These are phyloP conservation scores for Gambusia affinis DNA, from an alignment of 2,113 vertebrate genomes.

Conservation along the genomic window DNA sequence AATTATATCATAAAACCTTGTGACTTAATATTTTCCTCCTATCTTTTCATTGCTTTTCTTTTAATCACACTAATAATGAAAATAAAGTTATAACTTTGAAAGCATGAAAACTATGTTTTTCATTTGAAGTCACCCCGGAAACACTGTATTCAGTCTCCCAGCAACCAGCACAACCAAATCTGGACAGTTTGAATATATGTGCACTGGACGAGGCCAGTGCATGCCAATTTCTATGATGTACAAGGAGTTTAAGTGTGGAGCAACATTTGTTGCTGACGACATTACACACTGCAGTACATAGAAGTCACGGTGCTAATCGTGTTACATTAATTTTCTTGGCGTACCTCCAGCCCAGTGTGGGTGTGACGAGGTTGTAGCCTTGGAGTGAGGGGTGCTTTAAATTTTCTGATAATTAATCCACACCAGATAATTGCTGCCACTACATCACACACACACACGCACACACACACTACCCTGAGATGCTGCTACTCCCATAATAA, in stretches of 20 bases:
- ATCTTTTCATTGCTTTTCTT: no score
- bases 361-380: not conserved
- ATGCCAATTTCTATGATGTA: not conserved
- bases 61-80: no score
- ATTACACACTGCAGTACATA: no score
- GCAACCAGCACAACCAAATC: not conserved
- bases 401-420: not conserved
- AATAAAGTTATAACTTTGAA: not conserved
- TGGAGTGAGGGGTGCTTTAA: not conserved
- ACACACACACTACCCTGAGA: not conserved
- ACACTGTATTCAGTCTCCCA: not conserved
- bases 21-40: not conserved
- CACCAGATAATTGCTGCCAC: not conserved
- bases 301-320: not conserved
- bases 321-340: not conserved
- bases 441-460: no score
- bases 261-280: not conserved
- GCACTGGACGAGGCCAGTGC: not conserved
- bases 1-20: not conserved
- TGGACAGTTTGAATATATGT: not conserved
- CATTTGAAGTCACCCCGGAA: not conserved
- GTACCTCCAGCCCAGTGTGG: not conserved
- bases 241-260: not conserved
- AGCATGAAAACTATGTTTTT: not conserved
- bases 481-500: not conserved